Base-by-base conservation (phyloP, 1,140 invertebrate species). In the Chelonus insularis region DNA sequence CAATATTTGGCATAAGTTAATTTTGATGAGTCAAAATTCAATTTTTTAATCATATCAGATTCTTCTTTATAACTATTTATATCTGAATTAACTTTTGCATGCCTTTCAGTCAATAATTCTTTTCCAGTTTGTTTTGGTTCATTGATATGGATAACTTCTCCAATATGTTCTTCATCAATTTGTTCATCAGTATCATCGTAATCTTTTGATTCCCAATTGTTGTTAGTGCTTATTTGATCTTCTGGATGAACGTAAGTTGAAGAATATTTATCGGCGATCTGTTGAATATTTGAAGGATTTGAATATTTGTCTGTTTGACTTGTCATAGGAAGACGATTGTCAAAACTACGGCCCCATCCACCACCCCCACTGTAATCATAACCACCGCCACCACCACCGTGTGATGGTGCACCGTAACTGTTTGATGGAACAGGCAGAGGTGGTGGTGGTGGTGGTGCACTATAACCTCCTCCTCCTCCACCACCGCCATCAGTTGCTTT, bases 331-430 rank as follows among this genome's bases (percentile, higher is more conserved):
- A 66, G 36, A 7, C 59, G 62, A 32, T 68, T 72, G 36, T 72
- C 57, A 18, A 81, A 79, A 41, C 78, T 81, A 18, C 79, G 70
- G 3, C 77, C 77, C 78, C 77, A 81, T 5, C 75, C 74, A 9
- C 69, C 66, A 7, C 73, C 71, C 9, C 64, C 63, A 14, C 55
- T 62, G 29, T 62, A 57, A n/a, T 70, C 67, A 23, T 72, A 72
- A 6, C 74, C 74, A 0, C 68, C 51, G 12, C 72, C 70, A 7
- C 70, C 68, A 56, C 72, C 75, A 9, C 64, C 60, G 63, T 4
- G 70, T 43, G 70, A 68, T 34, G 74, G 76, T 25, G 69, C 66
- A 43, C 68, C 69, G 23, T 75, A 77, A 66, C 72, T 76, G 7
- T 48, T 48, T 1, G 48, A 23, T 25, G 48, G 48, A n/a, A n/a